Base-by-base conservation (phyloP, 2,888 invertebrate genomes). In the Drosophila heteroneura region DNA sequence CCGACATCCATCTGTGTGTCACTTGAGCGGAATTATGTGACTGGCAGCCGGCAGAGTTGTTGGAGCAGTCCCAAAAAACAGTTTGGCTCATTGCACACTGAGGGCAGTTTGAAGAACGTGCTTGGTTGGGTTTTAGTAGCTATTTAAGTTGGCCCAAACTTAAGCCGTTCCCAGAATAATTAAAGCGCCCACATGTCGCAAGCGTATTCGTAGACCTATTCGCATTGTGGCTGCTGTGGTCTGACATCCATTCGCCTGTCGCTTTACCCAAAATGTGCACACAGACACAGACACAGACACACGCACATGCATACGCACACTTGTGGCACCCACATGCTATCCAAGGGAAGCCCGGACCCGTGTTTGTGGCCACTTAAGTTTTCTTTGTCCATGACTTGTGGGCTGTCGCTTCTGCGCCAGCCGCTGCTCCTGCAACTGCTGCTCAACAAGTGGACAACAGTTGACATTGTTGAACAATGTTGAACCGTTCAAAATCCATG, bases 321-420 rank as follows among this genome's bases (percentile, higher is more conserved):
- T n/a, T 3, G 26, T 32, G 54, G 30, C 49, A 54, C 32, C 32
- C 65, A 59, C 60, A 73, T 26, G 28, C 22, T 44, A 35, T 47
- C 44, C 64, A 33, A 35, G 54, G 56, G 62, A 53, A 47, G 32
- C 49, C 59, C 44, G 49, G 53, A 51, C 60, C 61, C 54, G 52
- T 70, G 66, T 62, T 81, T 80, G 89, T 74, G 89, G 87, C 87
- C 90, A 89, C 85, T 89, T 89, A 84, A 89, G 85, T 87, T 85
- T 89, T 82, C 85, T 87, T 85, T 85, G 88, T 87, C 70, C 80
- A 60, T 75, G 87, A 79, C 87, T 79, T 84, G 88, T 82, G 84
- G 78, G 68, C 75, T 44, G 60, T 19, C 51, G 16, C 28, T 19
- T 16, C 28, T 28, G 28, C 28, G 52, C 14, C 52, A n/a, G 47